Evolutionary conservation across 1,140 invertebrate species (phyloP).

Genomic region (Phymorhynchus buccinoides): DNA sequence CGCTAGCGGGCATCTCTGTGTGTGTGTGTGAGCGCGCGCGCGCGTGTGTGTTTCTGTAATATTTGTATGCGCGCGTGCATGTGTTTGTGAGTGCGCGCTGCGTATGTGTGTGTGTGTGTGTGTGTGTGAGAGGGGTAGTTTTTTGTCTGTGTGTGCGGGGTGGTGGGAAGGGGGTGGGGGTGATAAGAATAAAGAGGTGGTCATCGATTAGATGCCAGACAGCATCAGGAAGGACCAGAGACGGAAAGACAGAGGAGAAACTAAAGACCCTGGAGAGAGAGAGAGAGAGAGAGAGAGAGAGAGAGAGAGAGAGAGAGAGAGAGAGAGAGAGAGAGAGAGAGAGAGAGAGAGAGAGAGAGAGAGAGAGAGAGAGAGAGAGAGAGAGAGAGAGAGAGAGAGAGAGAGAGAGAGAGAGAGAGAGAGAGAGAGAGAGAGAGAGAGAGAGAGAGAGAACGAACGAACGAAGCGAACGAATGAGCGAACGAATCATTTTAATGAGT

Average conservation of each 20-base stretch:
- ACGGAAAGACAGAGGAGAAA: slow-evolving; percentile 1
- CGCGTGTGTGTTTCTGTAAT: neutral
- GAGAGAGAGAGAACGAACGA: neutral
- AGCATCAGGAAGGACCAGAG: neutral
- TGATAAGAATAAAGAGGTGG: neutral
- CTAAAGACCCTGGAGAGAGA: no score
- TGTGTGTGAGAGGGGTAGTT: slow-evolving; percentile 21
- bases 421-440: neutral
- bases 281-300: neutral
- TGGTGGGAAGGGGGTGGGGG: neutral
- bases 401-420: slow-evolving; percentile 13
- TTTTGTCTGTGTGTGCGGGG: neutral
- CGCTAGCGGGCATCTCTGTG: no score
- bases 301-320: neutral
- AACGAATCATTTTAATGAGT: no score
- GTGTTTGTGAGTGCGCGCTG: slow-evolving; percentile 18
- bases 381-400: neutral
- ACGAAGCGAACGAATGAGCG: neutral
- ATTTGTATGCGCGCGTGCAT: neutral
- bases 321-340: neutral
- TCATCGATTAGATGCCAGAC: neutral
- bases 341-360: neutral
- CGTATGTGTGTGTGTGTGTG: neutral
- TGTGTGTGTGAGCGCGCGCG: neutral
- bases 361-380: neutral